Base-by-base conservation (phyloP, 2,113 vertebrate genomes). In the Oncorhynchus gorbuscha region DNA sequence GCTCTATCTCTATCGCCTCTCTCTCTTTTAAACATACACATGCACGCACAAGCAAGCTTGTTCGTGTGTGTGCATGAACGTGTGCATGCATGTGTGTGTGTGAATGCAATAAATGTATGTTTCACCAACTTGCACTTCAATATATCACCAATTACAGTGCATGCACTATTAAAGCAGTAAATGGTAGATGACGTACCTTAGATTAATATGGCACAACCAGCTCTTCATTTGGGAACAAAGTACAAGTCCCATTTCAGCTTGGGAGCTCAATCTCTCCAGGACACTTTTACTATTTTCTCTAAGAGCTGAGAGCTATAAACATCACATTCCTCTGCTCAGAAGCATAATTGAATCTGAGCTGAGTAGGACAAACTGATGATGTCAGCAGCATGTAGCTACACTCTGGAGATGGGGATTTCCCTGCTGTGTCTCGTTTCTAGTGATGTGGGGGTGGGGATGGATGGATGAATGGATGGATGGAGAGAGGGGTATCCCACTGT, bases 281-380 rank as follows among this genome's bases (percentile, higher is more conserved):
- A 64, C 62, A 26, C n/a, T 64, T 64, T 22, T 5, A 39, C 9
- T 39, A 39, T 22, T 62, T 62, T 24, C 20, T 24, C 61, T 22
- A 62, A 20, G 20, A 9, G 6, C 22, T 62, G 22, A 24, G n/a
- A 62, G 61, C 26, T 24, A 65, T 65, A 65, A 65, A 65, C 45
- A 18, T 71, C 64, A 59, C 59, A 39, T 64, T 80, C 32, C 39
- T 69, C n/a, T 9, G 68, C 64, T 45, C 45, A 51, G 18, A 9
- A 1, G 1, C 51, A 14, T 18, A 66, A 70, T 16, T 51, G 65
- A 83, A 75, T 51, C 2, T 11, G 13, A 35, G 61, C 13, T 28
- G 9, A 16, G 30, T 65, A 51, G 39, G 45, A 74, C 67, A 65
- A 51, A 26, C 20, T 45, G 82, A 65, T 69, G 76, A 77, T 73